Conservation (phyloP, 2,888 invertebrate species). For the Drosophila tanythrix region DNA sequence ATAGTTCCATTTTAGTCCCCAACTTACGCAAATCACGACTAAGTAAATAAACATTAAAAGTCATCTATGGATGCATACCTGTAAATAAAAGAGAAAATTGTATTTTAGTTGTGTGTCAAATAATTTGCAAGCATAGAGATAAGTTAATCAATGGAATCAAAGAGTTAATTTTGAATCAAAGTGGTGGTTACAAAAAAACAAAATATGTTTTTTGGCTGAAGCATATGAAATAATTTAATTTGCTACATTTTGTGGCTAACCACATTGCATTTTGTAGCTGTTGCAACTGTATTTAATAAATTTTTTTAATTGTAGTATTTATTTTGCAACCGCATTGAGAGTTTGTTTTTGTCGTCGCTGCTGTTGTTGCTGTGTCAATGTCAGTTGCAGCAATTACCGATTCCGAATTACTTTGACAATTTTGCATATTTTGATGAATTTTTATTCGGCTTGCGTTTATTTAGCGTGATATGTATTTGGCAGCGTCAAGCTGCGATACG, state of each 20-base stretch:
- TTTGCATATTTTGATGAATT: conserved; percentile 17
- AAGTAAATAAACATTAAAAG: background rate
- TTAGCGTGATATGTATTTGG: conserved; percentile 34
- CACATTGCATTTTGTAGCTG: conserved; percentile 48
- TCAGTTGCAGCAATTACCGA: conserved; percentile 58
- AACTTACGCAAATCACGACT: conserved; percentile 17
- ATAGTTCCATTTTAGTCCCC: background rate
- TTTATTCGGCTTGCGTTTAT: conserved; percentile 18
- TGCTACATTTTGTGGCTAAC: conserved; percentile 65
- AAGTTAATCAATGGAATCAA: conserved; percentile 3
- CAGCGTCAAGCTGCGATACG: conserved; percentile 16
- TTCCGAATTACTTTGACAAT: conserved; percentile 37
- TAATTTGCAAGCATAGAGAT: background rate
- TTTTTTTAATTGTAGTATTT: conserved; percentile 36
- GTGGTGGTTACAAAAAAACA: conserved; percentile 13
- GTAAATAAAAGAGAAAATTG: conserved; percentile 28
- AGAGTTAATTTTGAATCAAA: conserved; percentile 18
- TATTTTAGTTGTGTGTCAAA: conserved; percentile 23
- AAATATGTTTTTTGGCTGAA: conserved; percentile 10
- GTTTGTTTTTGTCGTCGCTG: background rate
- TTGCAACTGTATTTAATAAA: conserved; percentile 26
- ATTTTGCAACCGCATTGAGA: conserved; percentile 25
- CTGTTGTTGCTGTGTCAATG: conserved; percentile 44
- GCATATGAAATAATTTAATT: conserved; percentile 64
- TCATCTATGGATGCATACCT: conserved; percentile 37